Percentiles rank a stretch among this genome's conserved stretches.
These are phyloP conservation scores for Agriotes lineatus DNA, from an alignment of 2,888 invertebrate genomes.

Conservation along the genomic window DNA sequence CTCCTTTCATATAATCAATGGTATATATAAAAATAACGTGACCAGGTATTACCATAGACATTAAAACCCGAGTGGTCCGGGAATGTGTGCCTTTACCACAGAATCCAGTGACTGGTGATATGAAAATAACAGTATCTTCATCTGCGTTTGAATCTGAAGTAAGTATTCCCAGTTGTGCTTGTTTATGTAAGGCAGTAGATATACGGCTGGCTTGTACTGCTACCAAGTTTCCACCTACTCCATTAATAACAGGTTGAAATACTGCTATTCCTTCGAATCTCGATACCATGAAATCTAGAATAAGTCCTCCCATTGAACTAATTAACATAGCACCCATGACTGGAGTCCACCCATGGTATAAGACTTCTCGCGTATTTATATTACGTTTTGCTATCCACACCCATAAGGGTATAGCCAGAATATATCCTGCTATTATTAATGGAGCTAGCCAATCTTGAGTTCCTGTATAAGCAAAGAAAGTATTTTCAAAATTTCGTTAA, in stretches of 20 bases:
- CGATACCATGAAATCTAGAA: conserved; percentile 78
- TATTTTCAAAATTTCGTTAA: neutral
- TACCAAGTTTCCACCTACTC: conserved; percentile 84
- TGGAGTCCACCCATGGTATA: conserved; percentile 82
- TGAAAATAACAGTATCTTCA: conserved; percentile 69
- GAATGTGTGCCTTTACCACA: conserved; percentile 75
- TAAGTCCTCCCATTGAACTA: conserved; percentile 81
- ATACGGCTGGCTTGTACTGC: conserved; percentile 83
- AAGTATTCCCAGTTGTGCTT: conserved; percentile 73
- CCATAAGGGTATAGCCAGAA: conserved; percentile 79
- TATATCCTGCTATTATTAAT: conserved; percentile 72
- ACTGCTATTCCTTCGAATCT: conserved; percentile 79
- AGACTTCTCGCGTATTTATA: conserved; percentile 76
- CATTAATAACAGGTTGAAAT: conserved; percentile 87
- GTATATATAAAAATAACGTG: conserved; percentile 81
- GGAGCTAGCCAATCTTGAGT: conserved; percentile 76
- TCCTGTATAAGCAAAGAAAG: conserved; percentile 54
- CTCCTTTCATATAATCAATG: conserved; percentile 77
- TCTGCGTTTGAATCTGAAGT: conserved; percentile 69
- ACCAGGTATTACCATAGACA: conserved; percentile 82
- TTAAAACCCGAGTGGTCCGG: conserved; percentile 77
- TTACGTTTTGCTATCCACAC: conserved; percentile 79
- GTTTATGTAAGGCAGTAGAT: conserved; percentile 79
- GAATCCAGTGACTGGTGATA: conserved; percentile 72
- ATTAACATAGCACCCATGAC: conserved; percentile 86